Conservation (phyloP, 2,113 vertebrate genomes). For the Holacanthus passer region DNA sequence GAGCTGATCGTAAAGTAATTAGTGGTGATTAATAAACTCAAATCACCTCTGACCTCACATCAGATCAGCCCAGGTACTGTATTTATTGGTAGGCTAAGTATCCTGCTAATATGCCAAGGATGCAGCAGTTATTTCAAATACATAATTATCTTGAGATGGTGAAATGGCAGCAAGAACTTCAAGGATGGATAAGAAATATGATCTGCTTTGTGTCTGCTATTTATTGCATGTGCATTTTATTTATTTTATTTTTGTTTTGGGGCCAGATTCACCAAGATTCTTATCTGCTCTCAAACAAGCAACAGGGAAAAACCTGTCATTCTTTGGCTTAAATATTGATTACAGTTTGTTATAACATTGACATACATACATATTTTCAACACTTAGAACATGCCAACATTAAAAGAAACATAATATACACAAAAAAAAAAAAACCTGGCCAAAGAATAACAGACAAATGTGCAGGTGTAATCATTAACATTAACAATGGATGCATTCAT, state of each 20-base stretch:
- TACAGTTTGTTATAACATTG: too few relatives aligned
- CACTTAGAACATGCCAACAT: too few relatives aligned
- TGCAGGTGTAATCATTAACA: neutral
- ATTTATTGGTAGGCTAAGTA: constrained; percentile 41
- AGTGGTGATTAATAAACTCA: constrained; percentile 52
- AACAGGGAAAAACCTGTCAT: too few relatives aligned
- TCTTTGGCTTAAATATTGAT: too few relatives aligned
- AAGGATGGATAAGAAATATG: neutral
- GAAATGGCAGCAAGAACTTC: neutral
- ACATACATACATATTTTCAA: too few relatives aligned
- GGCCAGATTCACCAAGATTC: too few relatives aligned
- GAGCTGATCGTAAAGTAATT: constrained; percentile 59
- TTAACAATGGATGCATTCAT: neutral
- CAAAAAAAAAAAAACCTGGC: too few relatives aligned
- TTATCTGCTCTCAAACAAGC: too few relatives aligned
- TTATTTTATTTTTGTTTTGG: too few relatives aligned
- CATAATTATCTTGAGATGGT: neutral
- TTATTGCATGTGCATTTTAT: neutral
- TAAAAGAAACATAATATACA: too few relatives aligned
- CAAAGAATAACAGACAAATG: too few relatives aligned
- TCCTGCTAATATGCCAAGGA: neutral
- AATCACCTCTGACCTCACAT: constrained; percentile 41
- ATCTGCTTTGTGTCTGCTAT: neutral
- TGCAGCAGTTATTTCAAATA: neutral
- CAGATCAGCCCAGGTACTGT: constrained; percentile 28